A percentile compares a stretch with the other conserved stretches of the same genome.
Evolutionary conservation across 2,888 invertebrate species (phyloP).

Genomic region (Platycheirus rosarum): DNA sequence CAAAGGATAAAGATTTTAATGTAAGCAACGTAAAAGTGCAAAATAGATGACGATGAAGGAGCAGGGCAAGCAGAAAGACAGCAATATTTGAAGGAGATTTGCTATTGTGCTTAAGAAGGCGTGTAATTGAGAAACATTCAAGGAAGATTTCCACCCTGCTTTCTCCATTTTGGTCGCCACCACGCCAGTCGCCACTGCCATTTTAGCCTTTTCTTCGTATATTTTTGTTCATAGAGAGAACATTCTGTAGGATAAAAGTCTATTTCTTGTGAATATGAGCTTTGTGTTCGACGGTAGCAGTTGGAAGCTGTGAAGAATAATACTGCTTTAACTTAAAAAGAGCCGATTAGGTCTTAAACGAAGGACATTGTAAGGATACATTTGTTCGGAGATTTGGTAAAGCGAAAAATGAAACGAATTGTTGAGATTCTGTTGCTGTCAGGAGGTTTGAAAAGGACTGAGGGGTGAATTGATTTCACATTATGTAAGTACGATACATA

Average conservation of each 20-base stretch:
- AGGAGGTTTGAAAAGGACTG: no score
- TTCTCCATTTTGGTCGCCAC: conserved; percentile 49
- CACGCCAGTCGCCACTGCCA: no score
- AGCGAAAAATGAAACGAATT: conserved; percentile 65
- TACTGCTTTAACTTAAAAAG: conserved; percentile 48
- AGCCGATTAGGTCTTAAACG: conserved; percentile 72
- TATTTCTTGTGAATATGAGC: conserved; percentile 23
- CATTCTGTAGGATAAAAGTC: conserved; percentile 51
- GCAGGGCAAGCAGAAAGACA: conserved; percentile 33
- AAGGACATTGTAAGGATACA: no score
- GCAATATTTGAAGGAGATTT: conserved; percentile 60
- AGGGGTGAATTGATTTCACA: no score
- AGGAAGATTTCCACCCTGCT: conserved; percentile 81
- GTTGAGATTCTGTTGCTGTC: conserved; percentile 39
- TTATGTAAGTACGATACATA: no score
- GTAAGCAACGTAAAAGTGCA: conserved; percentile 45
- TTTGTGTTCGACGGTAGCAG: conserved; percentile 35
- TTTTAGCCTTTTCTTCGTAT: conserved; percentile 4
- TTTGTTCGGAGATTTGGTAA: conserved; percentile 75
- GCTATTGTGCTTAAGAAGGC: conserved; percentile 83
- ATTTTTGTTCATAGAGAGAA: conserved; percentile 41
- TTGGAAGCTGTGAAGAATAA: conserved; percentile 44
- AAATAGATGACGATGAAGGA: conserved; percentile 9
- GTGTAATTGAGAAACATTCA: conserved; percentile 83
- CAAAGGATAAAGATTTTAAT: conserved; percentile 28